Evolutionary conservation across 2,888 invertebrate genomes (phyloP).

Genomic region (Ochropacha duplaris): DNA sequence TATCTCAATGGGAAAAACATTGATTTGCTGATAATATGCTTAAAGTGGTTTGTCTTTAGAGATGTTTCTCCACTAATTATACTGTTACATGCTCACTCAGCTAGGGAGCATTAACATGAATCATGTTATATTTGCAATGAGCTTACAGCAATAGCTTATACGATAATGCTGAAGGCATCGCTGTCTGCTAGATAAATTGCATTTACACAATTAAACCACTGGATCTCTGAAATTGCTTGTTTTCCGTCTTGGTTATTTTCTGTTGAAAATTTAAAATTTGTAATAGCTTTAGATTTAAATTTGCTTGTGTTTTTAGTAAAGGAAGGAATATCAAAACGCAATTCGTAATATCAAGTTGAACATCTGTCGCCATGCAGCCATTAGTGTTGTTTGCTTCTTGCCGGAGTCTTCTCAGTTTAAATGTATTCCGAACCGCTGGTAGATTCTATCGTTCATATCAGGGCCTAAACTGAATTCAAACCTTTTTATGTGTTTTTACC

Average conservation of each 20-base stretch:
- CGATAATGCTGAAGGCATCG: not conserved
- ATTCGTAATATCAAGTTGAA: no score
- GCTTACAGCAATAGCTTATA: not conserved
- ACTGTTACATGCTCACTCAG: not conserved
- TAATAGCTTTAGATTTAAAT: no score
- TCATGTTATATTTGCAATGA: not conserved
- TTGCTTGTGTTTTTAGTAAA: not conserved
- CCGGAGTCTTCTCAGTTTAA: no score
- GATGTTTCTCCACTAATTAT: not conserved
- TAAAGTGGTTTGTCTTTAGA: not conserved
- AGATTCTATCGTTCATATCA: no score
- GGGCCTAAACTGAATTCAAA: no score
- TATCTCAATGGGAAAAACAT: not conserved
- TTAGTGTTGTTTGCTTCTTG: no score
- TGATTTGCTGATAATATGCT: not conserved
- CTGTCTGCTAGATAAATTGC: not conserved
- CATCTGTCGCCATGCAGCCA: no score
- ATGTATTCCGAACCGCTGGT: no score
- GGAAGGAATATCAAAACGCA: not conserved
- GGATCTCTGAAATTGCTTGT: not conserved
- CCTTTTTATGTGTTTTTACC: no score
- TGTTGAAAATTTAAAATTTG: not conserved
- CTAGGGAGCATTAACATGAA: not conserved
- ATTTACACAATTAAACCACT: not conserved
- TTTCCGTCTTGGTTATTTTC: not conserved